Conservation (phyloP, 2,888 invertebrate genomes). For the Strigamia crassipes region DNA sequence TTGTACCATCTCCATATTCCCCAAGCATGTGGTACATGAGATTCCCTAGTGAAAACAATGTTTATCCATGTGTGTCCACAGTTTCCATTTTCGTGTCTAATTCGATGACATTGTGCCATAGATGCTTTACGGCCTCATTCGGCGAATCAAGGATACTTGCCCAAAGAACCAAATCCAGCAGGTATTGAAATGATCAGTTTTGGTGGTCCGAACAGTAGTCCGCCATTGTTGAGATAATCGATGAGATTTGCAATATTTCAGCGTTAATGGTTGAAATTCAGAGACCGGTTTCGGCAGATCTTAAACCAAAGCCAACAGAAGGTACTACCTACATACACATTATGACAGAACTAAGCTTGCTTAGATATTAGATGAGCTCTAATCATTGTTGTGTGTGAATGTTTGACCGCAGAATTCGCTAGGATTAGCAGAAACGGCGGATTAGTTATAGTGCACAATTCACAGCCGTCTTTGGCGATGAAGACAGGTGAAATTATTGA, state of each 20-base stretch:
- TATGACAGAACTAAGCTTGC: neutral
- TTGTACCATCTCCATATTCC: neutral
- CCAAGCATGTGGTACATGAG: neutral
- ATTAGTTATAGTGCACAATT: neutral
- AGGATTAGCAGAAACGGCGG: slow-evolving; percentile 4
- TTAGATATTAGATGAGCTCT: neutral
- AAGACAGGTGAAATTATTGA: neutral
- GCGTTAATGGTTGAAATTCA: slow-evolving; percentile 7
- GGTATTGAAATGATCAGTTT: neutral
- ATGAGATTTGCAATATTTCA: slow-evolving; percentile 1
- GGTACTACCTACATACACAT: neutral
- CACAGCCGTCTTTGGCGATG: neutral
- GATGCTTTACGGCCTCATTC: neutral
- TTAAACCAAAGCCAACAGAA: slow-evolving; percentile 22
- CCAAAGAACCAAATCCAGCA: slow-evolving; percentile 2
- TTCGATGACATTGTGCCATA: neutral
- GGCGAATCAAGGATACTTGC: neutral
- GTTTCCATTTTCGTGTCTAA: too few relatives aligned
- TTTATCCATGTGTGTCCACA: too few relatives aligned
- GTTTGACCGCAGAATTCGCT: slow-evolving; percentile 3
- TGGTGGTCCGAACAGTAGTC: neutral
- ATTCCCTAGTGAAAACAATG: neutral
- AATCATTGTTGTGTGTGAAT: neutral
- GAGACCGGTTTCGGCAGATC: slow-evolving; percentile 19
- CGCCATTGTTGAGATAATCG: neutral